Evolutionary conservation across 2,113 vertebrate species (phyloP).

Genomic region (Dolichotis patagonum): DNA sequence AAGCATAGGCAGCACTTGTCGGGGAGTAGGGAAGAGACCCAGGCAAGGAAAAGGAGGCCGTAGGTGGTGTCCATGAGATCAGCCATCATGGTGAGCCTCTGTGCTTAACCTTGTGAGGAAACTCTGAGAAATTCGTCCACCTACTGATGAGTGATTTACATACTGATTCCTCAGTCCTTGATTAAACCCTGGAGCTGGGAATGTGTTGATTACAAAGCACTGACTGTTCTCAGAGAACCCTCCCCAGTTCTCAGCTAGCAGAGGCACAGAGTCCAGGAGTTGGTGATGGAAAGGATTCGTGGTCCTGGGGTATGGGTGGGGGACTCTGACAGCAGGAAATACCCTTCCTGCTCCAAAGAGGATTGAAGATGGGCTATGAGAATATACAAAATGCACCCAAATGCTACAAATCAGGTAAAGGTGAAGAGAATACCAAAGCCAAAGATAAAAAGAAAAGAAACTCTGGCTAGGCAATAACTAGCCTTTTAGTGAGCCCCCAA

Average conservation of each 20-base stretch:
- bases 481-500: neutral
- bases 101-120: neutral
- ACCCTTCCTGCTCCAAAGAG: neutral
- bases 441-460: neutral
- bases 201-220: neutral
- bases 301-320: neutral
- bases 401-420: neutral
- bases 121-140: neutral
- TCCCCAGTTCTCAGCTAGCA: neutral
- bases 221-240: neutral
- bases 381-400: neutral
- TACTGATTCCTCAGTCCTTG: neutral
- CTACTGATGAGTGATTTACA: neutral
- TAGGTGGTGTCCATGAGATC: neutral
- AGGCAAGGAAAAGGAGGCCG: neutral
- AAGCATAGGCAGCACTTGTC: neutral
- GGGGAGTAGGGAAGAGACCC: neutral
- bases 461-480: neutral
- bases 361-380: neutral
- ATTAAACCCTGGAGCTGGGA: too few species aligned
- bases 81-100: neutral
- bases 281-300: neutral
- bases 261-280: neutral
- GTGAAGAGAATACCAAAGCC: neutral
- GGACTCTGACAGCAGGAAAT: neutral